Percentiles rank a stretch among this genome's conserved stretches.
phyloP scores from a whole-genome alignment of 2,797 vertebrate genomes.

The Cuniculus paca region DNA sequence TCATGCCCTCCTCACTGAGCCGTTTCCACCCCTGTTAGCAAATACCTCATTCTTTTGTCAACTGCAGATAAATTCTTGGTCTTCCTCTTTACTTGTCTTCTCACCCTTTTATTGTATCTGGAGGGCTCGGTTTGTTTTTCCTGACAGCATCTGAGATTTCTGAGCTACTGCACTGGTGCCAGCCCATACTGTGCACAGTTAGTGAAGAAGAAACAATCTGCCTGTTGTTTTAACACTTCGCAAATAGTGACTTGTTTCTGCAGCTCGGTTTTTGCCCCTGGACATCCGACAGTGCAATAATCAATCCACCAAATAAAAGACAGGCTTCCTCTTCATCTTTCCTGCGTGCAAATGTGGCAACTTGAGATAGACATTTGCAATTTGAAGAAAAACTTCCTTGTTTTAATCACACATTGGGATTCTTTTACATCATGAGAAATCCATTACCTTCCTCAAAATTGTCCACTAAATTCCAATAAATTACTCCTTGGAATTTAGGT shows the following conservation, averaged over 20 bases:
- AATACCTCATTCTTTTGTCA: constrained; percentile 83
- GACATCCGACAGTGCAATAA: constrained; percentile 61
- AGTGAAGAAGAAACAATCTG: constrained; percentile 89
- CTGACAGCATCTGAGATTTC: constrained; percentile 87
- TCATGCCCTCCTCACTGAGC: constrained; percentile 47
- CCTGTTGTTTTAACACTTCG: constrained; percentile 87
- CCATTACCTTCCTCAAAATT: neutral
- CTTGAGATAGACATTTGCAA: constrained; percentile 61
- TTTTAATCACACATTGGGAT: constrained; percentile 10
- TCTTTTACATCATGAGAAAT: constrained; percentile 55
- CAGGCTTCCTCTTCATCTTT: constrained; percentile 40
- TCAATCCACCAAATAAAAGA: constrained; percentile 55
- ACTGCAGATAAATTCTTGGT: constrained; percentile 81
- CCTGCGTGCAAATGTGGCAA: constrained; percentile 29
- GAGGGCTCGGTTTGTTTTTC: constrained; percentile 88
- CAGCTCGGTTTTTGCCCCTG: constrained; percentile 77
- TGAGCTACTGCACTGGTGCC: constrained; percentile 84
- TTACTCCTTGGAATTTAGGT: neutral
- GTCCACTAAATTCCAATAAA: constrained; percentile 39
- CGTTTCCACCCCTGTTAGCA: constrained; percentile 75
- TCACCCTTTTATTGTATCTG: constrained; percentile 82
- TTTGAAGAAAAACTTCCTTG: constrained; percentile 37
- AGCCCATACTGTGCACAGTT: constrained; percentile 88
- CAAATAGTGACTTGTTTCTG: constrained; percentile 87
- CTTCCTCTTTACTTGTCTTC: constrained; percentile 80